phyloP scores from a whole-genome alignment of 2,888 invertebrate species.

The Eumerus sabulonum region DNA sequence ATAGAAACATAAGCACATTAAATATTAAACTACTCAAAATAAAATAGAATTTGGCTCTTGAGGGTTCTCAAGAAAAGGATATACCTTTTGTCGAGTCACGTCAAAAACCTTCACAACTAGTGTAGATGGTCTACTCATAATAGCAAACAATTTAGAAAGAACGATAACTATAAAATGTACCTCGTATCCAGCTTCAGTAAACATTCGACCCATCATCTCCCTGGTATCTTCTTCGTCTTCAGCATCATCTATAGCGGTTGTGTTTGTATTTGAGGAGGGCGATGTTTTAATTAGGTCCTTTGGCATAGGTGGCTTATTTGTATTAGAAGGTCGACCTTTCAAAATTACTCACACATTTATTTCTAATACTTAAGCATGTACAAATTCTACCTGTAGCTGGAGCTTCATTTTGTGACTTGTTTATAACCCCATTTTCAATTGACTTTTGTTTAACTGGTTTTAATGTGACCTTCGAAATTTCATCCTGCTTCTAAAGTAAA shows the following conservation, averaged over 20 bases:
- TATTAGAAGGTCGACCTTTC: conserved; percentile 47
- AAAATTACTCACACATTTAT: not conserved
- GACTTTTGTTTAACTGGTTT: conserved; percentile 69
- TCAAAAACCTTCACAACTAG: no score
- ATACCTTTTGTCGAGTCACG: no score
- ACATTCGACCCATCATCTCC: conserved; percentile 89
- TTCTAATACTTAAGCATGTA: not conserved
- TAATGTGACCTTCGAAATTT: conserved; percentile 22
- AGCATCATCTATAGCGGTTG: conserved; percentile 78
- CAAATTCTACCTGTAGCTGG: conserved; percentile 70
- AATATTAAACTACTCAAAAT: not conserved
- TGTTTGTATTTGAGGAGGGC: not conserved
- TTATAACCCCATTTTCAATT: conserved; percentile 74
- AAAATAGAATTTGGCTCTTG: no score
- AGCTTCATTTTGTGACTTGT: conserved; percentile 73
- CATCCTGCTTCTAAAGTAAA: conserved; percentile 49
- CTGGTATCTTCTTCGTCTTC: conserved; percentile 87
- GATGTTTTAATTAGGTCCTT: conserved; percentile 68
- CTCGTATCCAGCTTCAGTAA: conserved; percentile 88
- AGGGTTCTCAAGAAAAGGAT: no score
- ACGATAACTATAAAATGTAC: conserved; percentile 75
- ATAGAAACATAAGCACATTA: conserved; percentile 51
- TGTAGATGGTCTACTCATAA: no score
- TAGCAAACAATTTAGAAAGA: not conserved
- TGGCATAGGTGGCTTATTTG: conserved; percentile 71